A percentile compares a stretch with the other conserved stretches of the same genome.
phyloP scores from a whole-genome alignment of 2,888 invertebrate genomes.

The Empis stercorea region DNA sequence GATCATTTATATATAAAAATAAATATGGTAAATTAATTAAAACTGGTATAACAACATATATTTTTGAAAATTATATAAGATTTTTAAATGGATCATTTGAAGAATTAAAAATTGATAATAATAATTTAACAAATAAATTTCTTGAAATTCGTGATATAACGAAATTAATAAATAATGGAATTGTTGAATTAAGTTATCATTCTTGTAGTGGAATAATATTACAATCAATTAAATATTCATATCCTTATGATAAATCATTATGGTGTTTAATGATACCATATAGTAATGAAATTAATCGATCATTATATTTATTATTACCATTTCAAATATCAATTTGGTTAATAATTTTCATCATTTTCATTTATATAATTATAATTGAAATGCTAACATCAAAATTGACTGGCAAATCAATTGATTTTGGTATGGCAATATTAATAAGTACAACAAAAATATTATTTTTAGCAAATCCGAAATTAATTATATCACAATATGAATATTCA shows the following conservation, averaged over 20 bases:
- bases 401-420: background rate
- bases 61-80: background rate
- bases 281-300: background rate
- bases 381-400: background rate
- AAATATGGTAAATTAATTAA: background rate
- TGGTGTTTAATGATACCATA: background rate
- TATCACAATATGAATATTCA: background rate
- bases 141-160: background rate
- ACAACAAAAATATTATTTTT: background rate
- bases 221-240: background rate
- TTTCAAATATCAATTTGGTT: background rate
- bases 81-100: background rate
- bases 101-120: background rate
- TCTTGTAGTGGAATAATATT: background rate
- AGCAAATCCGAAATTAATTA: background rate
- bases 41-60: background rate
- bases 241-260: conserved; percentile 1
- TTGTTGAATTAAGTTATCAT: background rate
- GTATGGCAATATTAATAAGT: background rate
- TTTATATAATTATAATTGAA: background rate
- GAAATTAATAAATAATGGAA: background rate
- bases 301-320: background rate
- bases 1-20: conserved; percentile 3
- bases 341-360: background rate
- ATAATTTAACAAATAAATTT: background rate